These are phyloP conservation scores for Grus americana DNA, from an alignment of 2,113 vertebrate genomes.

Conservation along the genomic window DNA sequence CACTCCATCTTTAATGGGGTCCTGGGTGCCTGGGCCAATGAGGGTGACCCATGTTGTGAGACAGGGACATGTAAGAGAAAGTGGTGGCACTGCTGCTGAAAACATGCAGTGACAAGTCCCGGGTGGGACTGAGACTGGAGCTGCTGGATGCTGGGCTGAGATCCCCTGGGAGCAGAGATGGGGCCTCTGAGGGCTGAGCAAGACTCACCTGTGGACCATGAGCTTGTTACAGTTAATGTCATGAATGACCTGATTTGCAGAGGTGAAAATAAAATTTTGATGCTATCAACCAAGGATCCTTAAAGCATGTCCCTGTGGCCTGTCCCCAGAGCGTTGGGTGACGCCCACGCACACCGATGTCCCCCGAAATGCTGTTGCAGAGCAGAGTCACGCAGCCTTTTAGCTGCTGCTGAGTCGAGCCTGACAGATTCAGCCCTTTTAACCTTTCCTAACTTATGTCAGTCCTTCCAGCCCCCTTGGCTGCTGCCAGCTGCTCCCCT, in stretches of 20 bases:
- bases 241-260: accelerated
- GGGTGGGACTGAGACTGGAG: background rate
- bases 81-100: background rate
- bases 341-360: accelerated
- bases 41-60: background rate
- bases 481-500: background rate
- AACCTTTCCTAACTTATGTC: background rate
- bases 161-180: background rate
- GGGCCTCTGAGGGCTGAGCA: background rate
- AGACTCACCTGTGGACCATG: background rate
- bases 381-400: too few species aligned
- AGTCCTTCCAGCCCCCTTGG: background rate
- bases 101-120: background rate
- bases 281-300: background rate
- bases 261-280: background rate
- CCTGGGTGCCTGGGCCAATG: background rate
- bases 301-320: background rate
- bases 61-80: accelerated
- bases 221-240: background rate
- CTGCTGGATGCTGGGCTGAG: background rate
- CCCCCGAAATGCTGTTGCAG: background rate
- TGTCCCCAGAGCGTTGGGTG: background rate
- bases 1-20: too few species aligned
- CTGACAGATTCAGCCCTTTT: background rate
- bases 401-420: background rate